phyloP scores from a whole-genome alignment of 2,797 vertebrate genomes.

The Sebastes steindachneri region DNA sequence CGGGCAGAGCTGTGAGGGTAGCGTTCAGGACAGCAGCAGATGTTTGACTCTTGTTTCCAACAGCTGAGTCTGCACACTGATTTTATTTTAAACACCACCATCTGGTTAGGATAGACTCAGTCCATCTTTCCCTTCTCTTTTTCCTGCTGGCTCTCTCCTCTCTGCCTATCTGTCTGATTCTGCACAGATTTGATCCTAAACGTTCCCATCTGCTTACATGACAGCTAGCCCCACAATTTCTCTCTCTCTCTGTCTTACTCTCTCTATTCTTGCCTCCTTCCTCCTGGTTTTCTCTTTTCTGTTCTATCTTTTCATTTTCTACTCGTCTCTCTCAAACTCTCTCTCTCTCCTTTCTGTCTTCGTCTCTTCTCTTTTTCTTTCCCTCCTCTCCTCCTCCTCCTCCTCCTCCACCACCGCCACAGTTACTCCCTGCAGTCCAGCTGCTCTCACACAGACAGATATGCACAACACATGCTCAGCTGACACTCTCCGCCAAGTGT shows the following conservation, averaged over 20 bases:
- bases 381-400: conserved; percentile 15
- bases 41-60: conserved; percentile 75
- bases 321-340: neutral
- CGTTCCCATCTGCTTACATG: conserved; percentile 34
- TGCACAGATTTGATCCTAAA: conserved; percentile 31
- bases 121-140: conserved; percentile 51
- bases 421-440: conserved; percentile 63
- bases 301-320: conserved; percentile 7
- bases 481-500: conserved; percentile 60
- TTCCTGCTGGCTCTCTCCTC: conserved; percentile 6
- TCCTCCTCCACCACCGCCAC: conserved; percentile 38
- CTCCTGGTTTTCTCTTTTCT: neutral
- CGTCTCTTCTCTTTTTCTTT: conserved; percentile 21
- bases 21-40: conserved; percentile 71
- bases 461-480: conserved; percentile 75
- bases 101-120: conserved; percentile 64
- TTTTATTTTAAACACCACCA: conserved; percentile 79
- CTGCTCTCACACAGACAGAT: conserved; percentile 70
- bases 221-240: neutral
- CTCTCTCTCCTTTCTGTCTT: conserved; percentile 12
- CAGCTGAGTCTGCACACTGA: conserved; percentile 78
- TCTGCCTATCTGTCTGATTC: conserved; percentile 40
- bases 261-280: neutral
- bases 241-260: neutral
- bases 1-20: conserved; percentile 33